A percentile compares a stretch with the other conserved stretches of the same genome.
Conservation (phyloP, 2,113 vertebrate genomes). For the Cavia aperea region DNA sequence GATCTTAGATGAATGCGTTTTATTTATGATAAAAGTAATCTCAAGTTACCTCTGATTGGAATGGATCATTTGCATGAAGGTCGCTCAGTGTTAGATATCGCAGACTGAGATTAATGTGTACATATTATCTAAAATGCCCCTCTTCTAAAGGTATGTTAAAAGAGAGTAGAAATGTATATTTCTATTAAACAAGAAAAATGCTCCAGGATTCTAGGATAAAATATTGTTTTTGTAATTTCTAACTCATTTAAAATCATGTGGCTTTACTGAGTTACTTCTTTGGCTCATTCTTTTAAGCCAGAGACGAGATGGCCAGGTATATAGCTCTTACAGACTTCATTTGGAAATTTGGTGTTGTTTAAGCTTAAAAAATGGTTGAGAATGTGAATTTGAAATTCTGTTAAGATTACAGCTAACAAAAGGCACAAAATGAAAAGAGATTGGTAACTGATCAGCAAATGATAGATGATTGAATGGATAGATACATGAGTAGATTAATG, state of each 20-base stretch:
- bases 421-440: constrained; percentile 55
- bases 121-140: background rate
- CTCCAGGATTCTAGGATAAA: constrained; percentile 24
- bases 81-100: background rate
- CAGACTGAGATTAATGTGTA: background rate
- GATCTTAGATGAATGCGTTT: constrained; percentile 17
- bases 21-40: constrained; percentile 36
- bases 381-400: constrained; percentile 63
- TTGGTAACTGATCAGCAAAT: constrained; percentile 52
- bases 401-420: constrained; percentile 65
- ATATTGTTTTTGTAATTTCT: constrained; percentile 41
- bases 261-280: constrained; percentile 22
- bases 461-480: constrained; percentile 57
- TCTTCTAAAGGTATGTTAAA: constrained; percentile 28
- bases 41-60: constrained; percentile 3
- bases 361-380: constrained; percentile 53
- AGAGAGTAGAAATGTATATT: constrained; percentile 3
- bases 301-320: background rate
- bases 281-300: constrained; percentile 28
- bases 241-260: constrained; percentile 20
- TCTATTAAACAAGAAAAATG: constrained; percentile 48
- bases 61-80: background rate
- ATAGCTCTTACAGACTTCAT: constrained; percentile 44
- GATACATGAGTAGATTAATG: constrained; percentile 57
- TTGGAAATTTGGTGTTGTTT: constrained; percentile 65